Evolutionary conservation across 2,888 invertebrate species (phyloP).

Genomic region (Pheosia tremula): DNA sequence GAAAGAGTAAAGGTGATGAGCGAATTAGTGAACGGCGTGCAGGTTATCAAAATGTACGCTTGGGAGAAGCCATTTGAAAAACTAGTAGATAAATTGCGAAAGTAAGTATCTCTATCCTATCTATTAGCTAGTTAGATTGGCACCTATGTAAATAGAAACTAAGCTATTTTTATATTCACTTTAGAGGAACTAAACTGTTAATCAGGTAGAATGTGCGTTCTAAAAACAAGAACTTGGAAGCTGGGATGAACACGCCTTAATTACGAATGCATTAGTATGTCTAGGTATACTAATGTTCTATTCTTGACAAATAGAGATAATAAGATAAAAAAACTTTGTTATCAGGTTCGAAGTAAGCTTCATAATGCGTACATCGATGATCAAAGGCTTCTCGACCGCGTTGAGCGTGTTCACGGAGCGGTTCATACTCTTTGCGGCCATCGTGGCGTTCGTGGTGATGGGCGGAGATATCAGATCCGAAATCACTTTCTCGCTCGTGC

Average conservation of each 20-base stretch:
- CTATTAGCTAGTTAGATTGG: background rate
- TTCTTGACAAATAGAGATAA: background rate
- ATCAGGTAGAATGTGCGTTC: too few relatives aligned
- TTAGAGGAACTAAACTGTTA: too few relatives aligned
- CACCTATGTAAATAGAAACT: too few relatives aligned
- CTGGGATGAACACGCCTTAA: too few relatives aligned
- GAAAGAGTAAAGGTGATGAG: slow-evolving; percentile 91
- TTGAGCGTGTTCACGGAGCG: slow-evolving; percentile 93
- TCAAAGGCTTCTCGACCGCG: slow-evolving; percentile 87
- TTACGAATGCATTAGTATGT: too few relatives aligned
- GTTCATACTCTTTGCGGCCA: slow-evolving; percentile 91
- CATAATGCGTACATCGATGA: slow-evolving; percentile 86
- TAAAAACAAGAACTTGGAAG: too few relatives aligned
- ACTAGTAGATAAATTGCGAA: slow-evolving; percentile 87
- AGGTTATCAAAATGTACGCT: slow-evolving; percentile 94
- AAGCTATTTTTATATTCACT: too few relatives aligned
- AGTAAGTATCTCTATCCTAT: slow-evolving; percentile 73
- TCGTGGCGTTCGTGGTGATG: slow-evolving; percentile 89
- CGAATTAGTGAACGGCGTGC: slow-evolving; percentile 91
- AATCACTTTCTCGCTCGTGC: slow-evolving; percentile 90
- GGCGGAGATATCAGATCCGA: slow-evolving; percentile 86
- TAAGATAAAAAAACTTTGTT: slow-evolving; percentile 14
- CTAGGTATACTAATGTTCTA: too few relatives aligned
- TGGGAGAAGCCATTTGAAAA: slow-evolving; percentile 92
- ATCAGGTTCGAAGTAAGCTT: slow-evolving; percentile 88